These are phyloP conservation scores for Siniperca knerii DNA, from an alignment of 2,113 vertebrate genomes.

Conservation along the genomic window DNA sequence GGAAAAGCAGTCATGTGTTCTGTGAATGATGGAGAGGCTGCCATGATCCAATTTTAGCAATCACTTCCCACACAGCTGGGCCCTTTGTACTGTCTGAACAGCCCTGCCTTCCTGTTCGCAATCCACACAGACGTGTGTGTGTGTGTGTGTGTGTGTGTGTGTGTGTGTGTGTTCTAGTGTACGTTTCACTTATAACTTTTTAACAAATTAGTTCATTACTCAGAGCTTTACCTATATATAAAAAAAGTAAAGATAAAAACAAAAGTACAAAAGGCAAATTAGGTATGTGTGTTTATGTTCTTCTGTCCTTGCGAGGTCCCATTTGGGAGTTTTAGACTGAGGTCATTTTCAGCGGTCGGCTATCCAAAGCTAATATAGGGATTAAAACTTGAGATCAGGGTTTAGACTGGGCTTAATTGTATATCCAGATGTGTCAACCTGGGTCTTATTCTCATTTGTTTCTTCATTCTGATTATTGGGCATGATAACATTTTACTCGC, in stretches of 20 bases:
- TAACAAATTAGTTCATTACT: not conserved
- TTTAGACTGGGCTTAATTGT: not conserved
- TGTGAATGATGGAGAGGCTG: constrained; percentile 56
- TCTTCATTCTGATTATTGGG: too few species aligned
- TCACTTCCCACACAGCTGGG: constrained; percentile 70
- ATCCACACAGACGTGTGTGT: not conserved
- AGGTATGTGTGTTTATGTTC: not conserved
- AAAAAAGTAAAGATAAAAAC: not conserved
- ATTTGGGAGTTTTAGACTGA: not conserved
- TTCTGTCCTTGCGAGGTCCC: not conserved
- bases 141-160: not conserved
- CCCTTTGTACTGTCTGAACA: constrained; percentile 47
- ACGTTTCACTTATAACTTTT: not conserved
- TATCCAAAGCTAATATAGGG: not conserved
- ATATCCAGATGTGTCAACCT: not conserved
- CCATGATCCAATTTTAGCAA: constrained; percentile 47
- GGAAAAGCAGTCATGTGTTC: constrained; percentile 11
- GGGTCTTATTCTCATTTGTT: too few species aligned
- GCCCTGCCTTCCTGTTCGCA: constrained; percentile 19
- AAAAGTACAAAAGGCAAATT: too few species aligned
- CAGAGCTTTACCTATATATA: not conserved
- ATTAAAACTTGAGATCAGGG: not conserved
- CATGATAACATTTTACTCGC: not conserved
- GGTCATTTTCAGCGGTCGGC: not conserved
- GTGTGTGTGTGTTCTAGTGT: not conserved